Evolutionary conservation across 1,140 invertebrate species (phyloP).

Genomic region (Rhyzopertha dominica): DNA sequence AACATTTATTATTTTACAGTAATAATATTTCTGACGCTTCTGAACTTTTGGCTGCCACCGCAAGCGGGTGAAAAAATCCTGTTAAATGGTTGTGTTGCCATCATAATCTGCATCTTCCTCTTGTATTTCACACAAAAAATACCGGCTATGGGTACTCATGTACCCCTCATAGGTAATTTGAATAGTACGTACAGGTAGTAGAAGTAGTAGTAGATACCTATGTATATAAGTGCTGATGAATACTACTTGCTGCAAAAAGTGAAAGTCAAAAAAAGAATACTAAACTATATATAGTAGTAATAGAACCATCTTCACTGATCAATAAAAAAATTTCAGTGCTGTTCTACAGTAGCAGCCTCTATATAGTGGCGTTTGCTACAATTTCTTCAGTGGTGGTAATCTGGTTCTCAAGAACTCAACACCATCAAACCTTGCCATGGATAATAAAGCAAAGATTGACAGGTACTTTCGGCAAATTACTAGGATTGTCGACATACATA

Average conservation of each 20-base stretch:
- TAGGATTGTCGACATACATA: constrained; percentile 45
- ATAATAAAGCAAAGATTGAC: constrained; percentile 51
- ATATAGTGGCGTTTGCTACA: constrained; percentile 56
- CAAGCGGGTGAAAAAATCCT: constrained; percentile 60
- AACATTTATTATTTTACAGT: constrained; percentile 46
- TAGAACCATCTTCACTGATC: constrained; percentile 6
- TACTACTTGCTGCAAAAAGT: no score
- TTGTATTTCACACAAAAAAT: constrained; percentile 59
- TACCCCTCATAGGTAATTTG: constrained; percentile 59
- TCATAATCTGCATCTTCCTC: constrained; percentile 57
- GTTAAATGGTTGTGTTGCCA: constrained; percentile 53
- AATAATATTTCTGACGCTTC: constrained; percentile 56
- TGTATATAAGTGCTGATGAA: neutral
- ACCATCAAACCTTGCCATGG: constrained; percentile 52
- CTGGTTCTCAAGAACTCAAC: constrained; percentile 44
- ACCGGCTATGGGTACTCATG: constrained; percentile 55
- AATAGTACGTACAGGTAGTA: neutral
- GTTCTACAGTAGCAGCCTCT: constrained; percentile 54
- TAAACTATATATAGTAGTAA: no score
- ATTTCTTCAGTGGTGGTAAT: constrained; percentile 60
- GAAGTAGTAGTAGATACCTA: no score
- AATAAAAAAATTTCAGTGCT: constrained; percentile 37
- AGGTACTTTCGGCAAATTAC: constrained; percentile 49
- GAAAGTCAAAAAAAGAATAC: no score
- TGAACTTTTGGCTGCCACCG: constrained; percentile 62